Evolutionary conservation across 2,888 invertebrate species (phyloP), one percentile per base, ranked within the genome.

Genomic region (Apotomis turbidana): DNA sequence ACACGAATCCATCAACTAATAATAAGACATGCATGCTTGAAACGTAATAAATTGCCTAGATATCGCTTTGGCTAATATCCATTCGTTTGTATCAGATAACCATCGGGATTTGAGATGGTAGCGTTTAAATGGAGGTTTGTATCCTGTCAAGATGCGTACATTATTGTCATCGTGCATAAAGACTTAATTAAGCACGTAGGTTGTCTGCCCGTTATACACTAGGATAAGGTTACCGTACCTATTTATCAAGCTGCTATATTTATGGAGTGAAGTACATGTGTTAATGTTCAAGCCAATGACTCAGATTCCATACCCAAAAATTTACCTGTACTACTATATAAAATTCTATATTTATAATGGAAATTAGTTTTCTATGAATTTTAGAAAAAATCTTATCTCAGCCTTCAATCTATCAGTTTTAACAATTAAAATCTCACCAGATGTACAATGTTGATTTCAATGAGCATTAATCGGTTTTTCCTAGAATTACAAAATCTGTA

Each of bases 41-140:
- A 67, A 58, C 36, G 13, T n/a, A 52, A 68, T 68, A 58, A 41
- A 62, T 62, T 62, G 52, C 8, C 57, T 15, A 44, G n/a, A 44
- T 44, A 15, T 57, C 61, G 68, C 55, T 71, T 58, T 68, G 44
- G 44, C 68, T 72, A 46, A 62, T 71, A 66, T 12, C 58, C 71
- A 71, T 71, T 68, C 51, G 62, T 71, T 68, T 68, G 68, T 71
- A 68, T 71, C 62, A 68, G 62, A 71, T 71, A 68, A 71, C 71
- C 27, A 71, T 68, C 62, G 58, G 62, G 36, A 63, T 62, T 44
- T 57, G 51, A 62, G 71, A 68, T 68, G 60, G 44, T 61, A 58
- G 41, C 49, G 51, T 68, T 62, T 62, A 15, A 54, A 67, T 61
- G 57, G 52, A 51, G 49, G 41, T 55, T 60, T 59, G 55, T 67